Evolutionary conservation across 2,888 invertebrate genomes (phyloP), one percentile per base, ranked within the genome.

Genomic region (Diabrotica balteata): DNA sequence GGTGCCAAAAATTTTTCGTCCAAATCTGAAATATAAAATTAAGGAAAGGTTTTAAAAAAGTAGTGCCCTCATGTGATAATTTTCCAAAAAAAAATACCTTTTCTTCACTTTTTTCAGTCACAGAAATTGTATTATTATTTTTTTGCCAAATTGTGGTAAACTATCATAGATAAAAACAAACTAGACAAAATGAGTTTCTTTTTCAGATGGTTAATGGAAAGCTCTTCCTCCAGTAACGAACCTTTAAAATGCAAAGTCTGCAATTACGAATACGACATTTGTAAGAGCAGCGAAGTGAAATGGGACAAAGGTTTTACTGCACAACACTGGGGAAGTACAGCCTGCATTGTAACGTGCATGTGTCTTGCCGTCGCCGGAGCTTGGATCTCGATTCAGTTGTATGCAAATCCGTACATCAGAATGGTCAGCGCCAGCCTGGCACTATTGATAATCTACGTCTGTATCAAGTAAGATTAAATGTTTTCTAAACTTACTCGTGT

Each of bases 291-390:
- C 77, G 89, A 89, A 87, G 88, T 93, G 82, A 92, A 93, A 75
- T 93, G 94, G 93, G 93, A 93, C 81, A 90, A 91, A 78, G 93
- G 93, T 47, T 92, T 95, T 83, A 94, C 93, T 32, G 86, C 91
- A 50, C 88, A 90, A 75, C 95, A 95, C 84, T 95, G 95, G 94
- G 86, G 91, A 73, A 92, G 93, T 83, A 94, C 94, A 9, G 90
- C 91, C 46, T 89, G 91, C 65, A 89, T 93, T 71, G 91, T 95
- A 67, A 91, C 91, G 9, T 86, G 90, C 71, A 93, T 95, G 90
- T 92, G 92, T 81, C 89, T 90, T 61, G 90, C 93, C 22, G 90
- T 90, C 17, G 92, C 91, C 43, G 91, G 88, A 43, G 92, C 93
- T 45, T 95, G 94, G 93, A 89, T 91, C 54, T 86, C 91, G 61